Evolutionary conservation across 2,888 invertebrate species (phyloP).

Genomic region (Archaeoteleia sp.): DNA sequence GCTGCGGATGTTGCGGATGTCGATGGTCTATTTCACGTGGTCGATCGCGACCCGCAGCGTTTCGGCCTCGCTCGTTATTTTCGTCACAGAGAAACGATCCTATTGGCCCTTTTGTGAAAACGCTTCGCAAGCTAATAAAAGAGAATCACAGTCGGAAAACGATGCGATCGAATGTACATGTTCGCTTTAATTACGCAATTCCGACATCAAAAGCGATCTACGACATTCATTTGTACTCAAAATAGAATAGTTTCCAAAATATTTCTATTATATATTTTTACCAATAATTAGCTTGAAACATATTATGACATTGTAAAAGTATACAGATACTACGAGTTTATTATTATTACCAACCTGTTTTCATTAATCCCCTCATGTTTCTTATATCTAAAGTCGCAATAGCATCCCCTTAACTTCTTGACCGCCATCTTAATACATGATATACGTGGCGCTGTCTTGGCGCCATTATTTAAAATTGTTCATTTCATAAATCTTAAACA

Average conservation of each 20-base stretch:
- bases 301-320: conserved; percentile 1
- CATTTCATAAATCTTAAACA: no score
- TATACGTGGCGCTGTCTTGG: no score
- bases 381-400: no score
- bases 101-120: conserved; percentile 53
- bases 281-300: no score
- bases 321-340: no score
- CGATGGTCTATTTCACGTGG: conserved; percentile 66
- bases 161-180: conserved; percentile 38
- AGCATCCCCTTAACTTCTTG: no score
- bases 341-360: no score
- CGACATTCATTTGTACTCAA: conserved; percentile 24
- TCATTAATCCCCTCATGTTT: no score
- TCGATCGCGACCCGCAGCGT: conserved; percentile 66
- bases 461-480: no score
- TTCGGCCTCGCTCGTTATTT: conserved; percentile 51
- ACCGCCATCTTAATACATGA: no score
- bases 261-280: conserved; percentile 25
- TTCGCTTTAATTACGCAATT: conserved; percentile 52
- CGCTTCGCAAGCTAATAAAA: conserved; percentile 53
- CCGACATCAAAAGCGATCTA: conserved; percentile 37
- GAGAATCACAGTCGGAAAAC: conserved; percentile 50
- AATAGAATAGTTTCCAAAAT: conserved; percentile 23
- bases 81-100: conserved; percentile 51
- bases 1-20: conserved; percentile 55